These are phyloP conservation scores for Alsophila aescularia DNA, from an alignment of 2,888 invertebrate genomes.

Conservation along the genomic window DNA sequence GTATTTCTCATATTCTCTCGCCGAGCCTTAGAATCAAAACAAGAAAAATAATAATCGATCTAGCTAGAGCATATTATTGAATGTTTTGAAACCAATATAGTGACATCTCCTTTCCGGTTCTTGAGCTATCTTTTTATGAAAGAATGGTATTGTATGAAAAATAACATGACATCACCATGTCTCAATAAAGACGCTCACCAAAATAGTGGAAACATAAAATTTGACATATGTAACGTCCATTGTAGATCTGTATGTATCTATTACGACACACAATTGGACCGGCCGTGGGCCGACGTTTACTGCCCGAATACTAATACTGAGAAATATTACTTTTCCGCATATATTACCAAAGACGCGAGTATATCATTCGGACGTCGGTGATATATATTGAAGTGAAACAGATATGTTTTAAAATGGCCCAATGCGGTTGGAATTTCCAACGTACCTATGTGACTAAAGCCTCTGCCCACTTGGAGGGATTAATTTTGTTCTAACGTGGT, in stretches of 20 bases:
- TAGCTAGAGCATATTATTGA: too few species aligned
- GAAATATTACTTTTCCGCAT: slow-evolving; percentile 38
- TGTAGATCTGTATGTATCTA: slow-evolving; percentile 36
- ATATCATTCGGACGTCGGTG: slow-evolving; percentile 25
- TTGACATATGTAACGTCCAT: slow-evolving; percentile 36
- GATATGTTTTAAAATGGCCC: slow-evolving; percentile 5
- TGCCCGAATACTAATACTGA: slow-evolving; percentile 50
- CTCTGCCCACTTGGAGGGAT: slow-evolving; percentile 5
- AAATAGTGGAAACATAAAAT: slow-evolving; percentile 41
- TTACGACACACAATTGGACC: slow-evolving; percentile 52
- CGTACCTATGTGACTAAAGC: slow-evolving; percentile 5
- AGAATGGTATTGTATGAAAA: slow-evolving; percentile 30
- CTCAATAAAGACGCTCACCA: slow-evolving; percentile 35
- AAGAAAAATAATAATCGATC: too few species aligned
- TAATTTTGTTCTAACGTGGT: slow-evolving; percentile 2
- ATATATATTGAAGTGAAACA: slow-evolving; percentile 8
- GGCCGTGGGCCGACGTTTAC: slow-evolving; percentile 54
- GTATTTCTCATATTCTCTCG: too few species aligned
- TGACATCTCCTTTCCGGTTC: neutral
- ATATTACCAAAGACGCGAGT: slow-evolving; percentile 24
- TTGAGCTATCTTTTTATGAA: slow-evolving; percentile 9
- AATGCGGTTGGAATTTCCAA: slow-evolving; percentile 15
- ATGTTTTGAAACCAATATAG: too few species aligned
- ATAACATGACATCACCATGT: slow-evolving; percentile 36
- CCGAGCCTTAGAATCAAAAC: too few species aligned